Base-by-base conservation (phyloP, 2,888 invertebrate genomes). In the Heliconius hortense region DNA sequence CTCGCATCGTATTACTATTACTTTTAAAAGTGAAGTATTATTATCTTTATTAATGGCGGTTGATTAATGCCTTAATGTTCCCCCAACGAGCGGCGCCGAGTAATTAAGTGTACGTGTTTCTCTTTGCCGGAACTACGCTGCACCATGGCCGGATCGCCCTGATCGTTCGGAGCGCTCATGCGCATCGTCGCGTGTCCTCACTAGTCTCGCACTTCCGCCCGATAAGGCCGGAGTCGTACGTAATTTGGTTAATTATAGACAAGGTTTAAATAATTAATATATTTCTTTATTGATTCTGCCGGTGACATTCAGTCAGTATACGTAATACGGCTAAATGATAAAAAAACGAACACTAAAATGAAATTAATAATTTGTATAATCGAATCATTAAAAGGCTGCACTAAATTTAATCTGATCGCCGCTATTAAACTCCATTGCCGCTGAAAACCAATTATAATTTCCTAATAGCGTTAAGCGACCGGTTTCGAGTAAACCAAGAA, bases 131-230 rank as follows among this genome's bases (percentile, higher is more conserved):
- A 77, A 77, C 73, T 31, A 71, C 68, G 59, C 67, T 63, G 71
- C 71, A 75, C 71, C 71, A 68, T 71, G 70, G 73, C 43, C 43
- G 62, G 60, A 21, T 60, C 75, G 31, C 73, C 43, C 62, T 75
- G 75, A 64, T 70, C 67, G 56, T 74, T 69, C 72, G 62, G 66
- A 56, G 73, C 76, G 75, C 73, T 76, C 77, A 66, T 75, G 79
- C 78, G 80, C 78, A 79, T 56, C 78, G 75, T 78, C 77, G 77
- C 79, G 80, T 80, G 80, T 74, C 79, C 77, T 72, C 73, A 60
- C 71, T 77, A 76, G 74, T 39, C 71, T 76, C 71, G 8, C n/a
- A 69, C 73, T 74, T 79, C 77, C 74, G 76, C 71, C 71, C 56
- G 66, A 70, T 39, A 39, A 67, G 53, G 53, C 56, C 28, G 56